Base-by-base conservation (phyloP, 1,140 invertebrate species). In the silkworm (Bombyx mori) region DNA sequence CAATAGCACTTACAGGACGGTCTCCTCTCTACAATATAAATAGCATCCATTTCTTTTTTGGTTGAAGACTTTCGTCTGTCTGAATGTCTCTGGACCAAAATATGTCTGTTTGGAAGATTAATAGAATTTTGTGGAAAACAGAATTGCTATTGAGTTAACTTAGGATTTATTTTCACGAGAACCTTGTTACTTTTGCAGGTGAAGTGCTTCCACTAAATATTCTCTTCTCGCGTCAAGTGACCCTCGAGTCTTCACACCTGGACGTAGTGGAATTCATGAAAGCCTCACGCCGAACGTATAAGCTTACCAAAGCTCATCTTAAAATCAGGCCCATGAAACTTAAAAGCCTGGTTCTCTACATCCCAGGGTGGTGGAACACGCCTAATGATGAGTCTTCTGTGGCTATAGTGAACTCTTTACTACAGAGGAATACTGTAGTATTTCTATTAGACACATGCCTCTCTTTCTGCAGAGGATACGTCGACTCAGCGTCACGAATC, bases 291-390 rank as follows among this genome's bases (percentile, higher is more conserved):
- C 63, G 63, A 18, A 64, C 49, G 1, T 74, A 75, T 59, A 67
- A 66, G 3, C 62, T 79, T 8, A 54, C 62, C 1, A 58, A 66
- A 12, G 77, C 75, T 4, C 74, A 78, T 49, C 12, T 56, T 8
- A 48, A 49, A 10, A 18, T 49, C 6, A 7, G 42, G 1, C 7
- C 9, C 6, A 9, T 47, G 44, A 35, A 56, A 42, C 44, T 8
- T 35, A 42, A 8, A 22, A 22, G 51, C 8, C 50, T 63, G 7
- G 46, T 62, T 10, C n/a, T 63, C 9, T 61, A 58, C 57, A 45
- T 60, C 43, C 78, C 82, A 2, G 82, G 82, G 48, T 86, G 82
- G 82, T 77, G 78, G 78, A 86, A 86, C 69, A 77, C 74, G 1
- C 81, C 80, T 1, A 65, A 59, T 2, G 82, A 86, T 52, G 72